Evolutionary conservation across 1,140 invertebrate genomes (phyloP).

Genomic region (Drosophila repleta): DNA sequence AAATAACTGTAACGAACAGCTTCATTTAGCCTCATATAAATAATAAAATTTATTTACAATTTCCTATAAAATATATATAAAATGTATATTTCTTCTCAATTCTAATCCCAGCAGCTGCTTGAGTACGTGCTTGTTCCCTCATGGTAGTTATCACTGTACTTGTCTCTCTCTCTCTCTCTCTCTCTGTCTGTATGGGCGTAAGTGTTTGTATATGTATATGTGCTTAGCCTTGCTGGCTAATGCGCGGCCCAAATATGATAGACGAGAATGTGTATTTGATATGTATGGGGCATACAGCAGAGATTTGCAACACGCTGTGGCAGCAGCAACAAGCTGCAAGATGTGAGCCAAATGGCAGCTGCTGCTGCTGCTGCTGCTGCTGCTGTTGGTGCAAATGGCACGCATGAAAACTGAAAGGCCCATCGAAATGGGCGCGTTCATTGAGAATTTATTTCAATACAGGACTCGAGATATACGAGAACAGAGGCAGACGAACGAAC

Average conservation of each 20-base stretch:
- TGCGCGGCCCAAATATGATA: constrained; percentile 79
- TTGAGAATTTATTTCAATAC: constrained; percentile 81
- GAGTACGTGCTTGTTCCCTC: too few species aligned
- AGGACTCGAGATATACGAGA: constrained; percentile 46
- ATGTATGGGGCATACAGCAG: constrained; percentile 43
- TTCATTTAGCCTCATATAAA: too few species aligned
- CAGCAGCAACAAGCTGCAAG: constrained; percentile 78
- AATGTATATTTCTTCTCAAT: too few species aligned
- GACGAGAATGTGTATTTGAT: constrained; percentile 57
- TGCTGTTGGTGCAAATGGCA: constrained; percentile 78
- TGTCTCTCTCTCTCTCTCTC: too few species aligned
- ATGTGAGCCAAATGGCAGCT: constrained; percentile 21
- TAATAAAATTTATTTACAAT: too few species aligned
- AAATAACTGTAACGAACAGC: too few species aligned
- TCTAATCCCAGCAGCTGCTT: too few species aligned
- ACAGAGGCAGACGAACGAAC: constrained; percentile 3
- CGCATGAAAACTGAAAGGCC: constrained; percentile 80
- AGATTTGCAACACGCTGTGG: constrained; percentile 65
- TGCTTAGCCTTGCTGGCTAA: constrained; percentile 76
- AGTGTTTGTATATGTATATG: constrained; percentile 12
- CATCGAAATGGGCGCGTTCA: constrained; percentile 79
- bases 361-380: constrained; percentile 37
- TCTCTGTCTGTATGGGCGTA: too few species aligned
- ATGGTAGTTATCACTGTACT: constrained; percentile 11
- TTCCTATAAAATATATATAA: too few species aligned